A percentile compares a stretch with the other conserved stretches of the same genome.
Conservation (phyloP, 2,797 vertebrate genomes). For the Enteromius paludinosus region DNA sequence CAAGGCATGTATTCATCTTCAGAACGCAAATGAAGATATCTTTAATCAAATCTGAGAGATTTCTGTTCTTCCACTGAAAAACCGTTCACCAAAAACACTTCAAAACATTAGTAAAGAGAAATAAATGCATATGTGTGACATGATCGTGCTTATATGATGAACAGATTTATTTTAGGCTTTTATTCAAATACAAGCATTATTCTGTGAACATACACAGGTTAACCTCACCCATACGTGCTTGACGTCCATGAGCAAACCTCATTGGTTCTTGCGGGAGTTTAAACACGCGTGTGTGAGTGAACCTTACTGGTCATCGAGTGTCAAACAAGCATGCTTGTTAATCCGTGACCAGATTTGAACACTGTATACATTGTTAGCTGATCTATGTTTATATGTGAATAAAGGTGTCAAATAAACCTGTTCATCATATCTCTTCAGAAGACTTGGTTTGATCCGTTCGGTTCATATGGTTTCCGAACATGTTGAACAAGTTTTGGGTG, state of each 20-base stretch:
- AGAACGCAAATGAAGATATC: neutral
- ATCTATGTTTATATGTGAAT: neutral
- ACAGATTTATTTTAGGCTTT: neutral
- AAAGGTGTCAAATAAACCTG: neutral
- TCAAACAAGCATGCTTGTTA: neutral
- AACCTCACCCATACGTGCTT: neutral
- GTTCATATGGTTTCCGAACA: neutral
- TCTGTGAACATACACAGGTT: neutral
- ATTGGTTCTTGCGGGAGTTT: neutral
- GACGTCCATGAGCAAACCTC: neutral
- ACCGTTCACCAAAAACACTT: neutral
- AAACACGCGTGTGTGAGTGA: neutral
- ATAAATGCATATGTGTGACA: neutral
- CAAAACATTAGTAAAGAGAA: neutral
- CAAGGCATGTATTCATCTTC: neutral
- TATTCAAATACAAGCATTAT: neutral
- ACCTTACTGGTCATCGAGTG: neutral
- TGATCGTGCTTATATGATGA: neutral
- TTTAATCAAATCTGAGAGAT: neutral
- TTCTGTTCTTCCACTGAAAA: neutral
- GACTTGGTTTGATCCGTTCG: neutral
- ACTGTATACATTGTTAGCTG: neutral
- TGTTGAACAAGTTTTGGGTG: neutral
- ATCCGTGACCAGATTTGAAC: neutral
- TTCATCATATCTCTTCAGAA: neutral